Percentiles rank a stretch among this genome's conserved stretches.
Conservation (phyloP, 2,797 vertebrate genomes). For the Euthynnus affinis region DNA sequence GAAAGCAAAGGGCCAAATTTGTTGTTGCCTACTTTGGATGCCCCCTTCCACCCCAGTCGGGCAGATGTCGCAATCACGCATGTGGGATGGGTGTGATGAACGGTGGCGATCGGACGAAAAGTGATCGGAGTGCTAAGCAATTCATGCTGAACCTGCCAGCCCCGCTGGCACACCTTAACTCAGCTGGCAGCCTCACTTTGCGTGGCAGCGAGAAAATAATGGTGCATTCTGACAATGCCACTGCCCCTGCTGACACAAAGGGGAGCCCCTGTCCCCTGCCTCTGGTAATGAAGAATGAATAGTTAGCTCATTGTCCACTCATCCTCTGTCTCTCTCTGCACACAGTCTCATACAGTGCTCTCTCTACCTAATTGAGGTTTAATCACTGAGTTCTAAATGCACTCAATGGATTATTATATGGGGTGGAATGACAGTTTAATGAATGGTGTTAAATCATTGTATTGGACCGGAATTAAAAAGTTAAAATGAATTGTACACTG, state of each 20-base stretch:
- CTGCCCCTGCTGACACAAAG: constrained; percentile 69
- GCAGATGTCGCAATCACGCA: constrained; percentile 68
- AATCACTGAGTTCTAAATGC: constrained; percentile 57
- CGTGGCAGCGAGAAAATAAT: constrained; percentile 73
- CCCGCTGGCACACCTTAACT: constrained; percentile 69
- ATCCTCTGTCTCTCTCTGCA: constrained; percentile 45
- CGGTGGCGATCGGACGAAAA: constrained; percentile 49
- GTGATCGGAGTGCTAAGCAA: constrained; percentile 60
- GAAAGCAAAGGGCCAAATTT: constrained; percentile 64
- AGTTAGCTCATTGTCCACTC: constrained; percentile 73
- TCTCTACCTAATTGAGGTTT: constrained; percentile 55
- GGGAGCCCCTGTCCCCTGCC: constrained; percentile 62
- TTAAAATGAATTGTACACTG: constrained; percentile 8
- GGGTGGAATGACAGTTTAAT: constrained; percentile 38
- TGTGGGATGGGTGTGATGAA: constrained; percentile 64
- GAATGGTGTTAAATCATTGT: constrained; percentile 47
- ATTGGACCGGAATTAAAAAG: constrained; percentile 25
- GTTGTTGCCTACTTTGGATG: constrained; percentile 71
- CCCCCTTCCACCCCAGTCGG: constrained; percentile 48
- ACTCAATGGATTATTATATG: constrained; percentile 59
- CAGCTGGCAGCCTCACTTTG: constrained; percentile 70
- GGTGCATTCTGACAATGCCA: constrained; percentile 76
- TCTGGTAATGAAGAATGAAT: constrained; percentile 75
- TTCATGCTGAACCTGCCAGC: constrained; percentile 69
- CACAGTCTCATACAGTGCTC: constrained; percentile 19